Conservation (phyloP, 2,113 vertebrate species). For the Pundamilia nyererei region DNA sequence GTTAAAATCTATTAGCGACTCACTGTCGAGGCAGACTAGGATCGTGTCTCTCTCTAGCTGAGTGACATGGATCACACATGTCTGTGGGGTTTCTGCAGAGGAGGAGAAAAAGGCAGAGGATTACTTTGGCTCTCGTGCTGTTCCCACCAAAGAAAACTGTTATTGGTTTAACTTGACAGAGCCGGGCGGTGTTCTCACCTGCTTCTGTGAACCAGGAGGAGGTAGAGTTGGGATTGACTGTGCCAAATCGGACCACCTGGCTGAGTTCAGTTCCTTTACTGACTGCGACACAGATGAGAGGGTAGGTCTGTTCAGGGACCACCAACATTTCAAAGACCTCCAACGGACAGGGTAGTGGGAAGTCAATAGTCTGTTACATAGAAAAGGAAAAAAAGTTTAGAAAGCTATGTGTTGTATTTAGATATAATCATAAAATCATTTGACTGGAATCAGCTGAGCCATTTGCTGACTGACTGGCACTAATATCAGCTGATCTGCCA, state of each 20-base stretch:
- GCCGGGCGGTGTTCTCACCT: slow-evolving; percentile 66
- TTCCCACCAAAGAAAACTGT: background rate
- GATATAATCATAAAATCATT: background rate
- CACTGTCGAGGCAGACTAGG: slow-evolving; percentile 94
- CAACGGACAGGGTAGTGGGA: slow-evolving; percentile 90
- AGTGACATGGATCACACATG: slow-evolving; percentile 91
- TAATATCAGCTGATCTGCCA: background rate
- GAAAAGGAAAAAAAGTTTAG: background rate
- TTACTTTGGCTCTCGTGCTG: background rate
- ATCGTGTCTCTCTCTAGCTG: slow-evolving; percentile 97
- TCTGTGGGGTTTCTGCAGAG: slow-evolving; percentile 85
- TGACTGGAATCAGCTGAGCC: background rate
- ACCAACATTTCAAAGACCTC: slow-evolving; percentile 98
- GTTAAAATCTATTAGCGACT: slow-evolving; percentile 52
- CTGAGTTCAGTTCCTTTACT: slow-evolving; percentile 90
- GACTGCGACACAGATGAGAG: slow-evolving; percentile 93
- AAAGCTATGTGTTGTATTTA: too few species aligned
- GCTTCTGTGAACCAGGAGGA: slow-evolving; percentile 94
- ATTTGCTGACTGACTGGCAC: background rate
- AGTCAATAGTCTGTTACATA: slow-evolving; percentile 85
- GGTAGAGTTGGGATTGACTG: slow-evolving; percentile 93
- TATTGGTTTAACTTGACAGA: background rate
- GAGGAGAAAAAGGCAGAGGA: background rate
- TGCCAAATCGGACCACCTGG: slow-evolving; percentile 94
- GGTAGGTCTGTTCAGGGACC: slow-evolving; percentile 92